A percentile compares a stretch with the other conserved stretches of the same genome.
These are phyloP conservation scores for Atlantisia rogersi DNA, from an alignment of 2,113 vertebrate species.

Conservation along the genomic window DNA sequence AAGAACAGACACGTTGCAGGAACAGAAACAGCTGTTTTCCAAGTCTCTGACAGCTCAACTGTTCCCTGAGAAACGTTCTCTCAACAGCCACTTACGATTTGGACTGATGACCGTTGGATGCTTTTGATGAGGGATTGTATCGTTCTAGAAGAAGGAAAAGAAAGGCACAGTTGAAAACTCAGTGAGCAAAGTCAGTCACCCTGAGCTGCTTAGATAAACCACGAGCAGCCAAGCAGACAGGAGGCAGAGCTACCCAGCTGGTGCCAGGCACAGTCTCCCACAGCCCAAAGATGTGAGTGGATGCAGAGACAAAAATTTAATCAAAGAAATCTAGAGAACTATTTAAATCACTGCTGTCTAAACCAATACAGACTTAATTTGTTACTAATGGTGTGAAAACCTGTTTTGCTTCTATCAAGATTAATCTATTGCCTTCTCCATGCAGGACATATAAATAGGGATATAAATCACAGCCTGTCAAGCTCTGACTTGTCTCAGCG, in stretches of 20 bases:
- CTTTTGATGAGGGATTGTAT: conserved; percentile 87
- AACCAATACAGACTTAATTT: neutral
- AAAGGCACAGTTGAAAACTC: neutral
- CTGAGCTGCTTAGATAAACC: neutral
- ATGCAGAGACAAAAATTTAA: neutral
- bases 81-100: conserved; percentile 83
- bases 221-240: neutral
- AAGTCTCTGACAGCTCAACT: neutral
- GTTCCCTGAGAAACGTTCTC: neutral
- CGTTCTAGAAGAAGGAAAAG: conserved; percentile 81
- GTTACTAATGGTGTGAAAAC: neutral
- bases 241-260: neutral
- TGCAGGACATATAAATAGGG: neutral
- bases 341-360: neutral
- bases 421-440: neutral
- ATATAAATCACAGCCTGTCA: neutral
- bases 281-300: neutral
- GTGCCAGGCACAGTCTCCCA: neutral
- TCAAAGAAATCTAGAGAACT: neutral
- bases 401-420: neutral
- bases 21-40: neutral
- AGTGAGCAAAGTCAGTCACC: neutral
- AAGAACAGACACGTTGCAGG: neutral
- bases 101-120: conserved; percentile 88
- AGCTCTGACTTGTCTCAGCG: neutral